phyloP scores from a whole-genome alignment of 2,888 invertebrate genomes.

The Eupithecia dodoneata region DNA sequence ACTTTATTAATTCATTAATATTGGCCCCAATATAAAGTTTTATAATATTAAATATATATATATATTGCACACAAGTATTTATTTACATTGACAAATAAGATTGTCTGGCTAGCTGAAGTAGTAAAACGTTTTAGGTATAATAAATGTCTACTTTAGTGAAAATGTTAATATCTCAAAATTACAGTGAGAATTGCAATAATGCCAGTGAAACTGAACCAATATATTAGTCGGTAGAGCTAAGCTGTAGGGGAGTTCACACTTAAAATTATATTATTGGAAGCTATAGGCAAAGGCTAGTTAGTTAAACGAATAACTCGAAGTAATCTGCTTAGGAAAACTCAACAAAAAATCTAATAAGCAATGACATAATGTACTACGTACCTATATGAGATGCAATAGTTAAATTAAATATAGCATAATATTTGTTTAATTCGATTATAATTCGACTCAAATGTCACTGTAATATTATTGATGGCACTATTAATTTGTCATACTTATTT shows the following conservation, averaged over 20 bases:
- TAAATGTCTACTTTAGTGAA: not conserved
- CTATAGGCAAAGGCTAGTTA: not conserved
- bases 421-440: not conserved
- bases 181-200: constrained; percentile 79
- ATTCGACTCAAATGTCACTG: not conserved
- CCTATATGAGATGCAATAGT: not conserved
- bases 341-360: not conserved
- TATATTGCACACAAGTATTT: not conserved
- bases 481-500: constrained; percentile 10
- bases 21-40: not conserved
- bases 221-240: constrained; percentile 47
- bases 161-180: constrained; percentile 28
- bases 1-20: not conserved
- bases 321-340: not conserved
- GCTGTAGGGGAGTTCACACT: constrained; percentile 37
- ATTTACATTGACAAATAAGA: not conserved
- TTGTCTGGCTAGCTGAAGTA: not conserved
- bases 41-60: not conserved
- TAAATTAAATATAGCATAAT: not conserved
- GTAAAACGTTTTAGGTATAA: not conserved
- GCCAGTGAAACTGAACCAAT: constrained; percentile 66
- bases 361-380: not conserved
- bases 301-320: not conserved
- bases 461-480: not conserved
- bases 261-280: constrained; percentile 3